phyloP scores from a whole-genome alignment of 2,113 vertebrate species.

The Podiceps cristatus region DNA sequence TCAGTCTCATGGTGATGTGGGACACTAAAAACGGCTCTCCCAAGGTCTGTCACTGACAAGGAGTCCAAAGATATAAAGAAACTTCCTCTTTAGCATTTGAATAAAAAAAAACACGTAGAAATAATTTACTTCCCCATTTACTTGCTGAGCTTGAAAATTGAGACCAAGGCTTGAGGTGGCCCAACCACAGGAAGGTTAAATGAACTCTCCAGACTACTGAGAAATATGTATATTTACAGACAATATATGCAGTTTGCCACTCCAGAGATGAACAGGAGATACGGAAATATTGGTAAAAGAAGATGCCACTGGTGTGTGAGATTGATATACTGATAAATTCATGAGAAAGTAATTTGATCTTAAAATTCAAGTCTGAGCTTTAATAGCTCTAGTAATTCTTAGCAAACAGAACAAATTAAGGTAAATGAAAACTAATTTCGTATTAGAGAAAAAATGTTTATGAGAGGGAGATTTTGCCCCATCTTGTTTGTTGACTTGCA shows the following conservation, averaged over 20 bases:
- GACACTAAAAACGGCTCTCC: neutral
- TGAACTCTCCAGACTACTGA: neutral
- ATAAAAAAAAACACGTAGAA: neutral
- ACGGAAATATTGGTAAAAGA: neutral
- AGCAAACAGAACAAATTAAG: conserved; percentile 48
- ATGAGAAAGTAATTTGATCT: neutral
- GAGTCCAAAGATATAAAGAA: neutral
- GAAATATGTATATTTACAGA: neutral
- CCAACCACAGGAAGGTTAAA: neutral
- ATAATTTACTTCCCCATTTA: neutral
- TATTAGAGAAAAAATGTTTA: neutral
- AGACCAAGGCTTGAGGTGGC: neutral
- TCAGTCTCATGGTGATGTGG: neutral
- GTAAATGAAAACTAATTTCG: conserved; percentile 40
- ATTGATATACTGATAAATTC: neutral
- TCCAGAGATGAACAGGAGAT: neutral
- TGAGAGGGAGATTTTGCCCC: neutral
- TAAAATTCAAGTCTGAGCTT: conserved; percentile 23
- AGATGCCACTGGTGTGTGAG: neutral
- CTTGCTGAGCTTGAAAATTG: neutral
- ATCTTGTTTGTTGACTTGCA: neutral
- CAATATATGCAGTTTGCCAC: neutral
- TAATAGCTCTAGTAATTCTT: conserved; percentile 16
- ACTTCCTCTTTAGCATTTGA: neutral
- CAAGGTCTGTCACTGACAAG: neutral